Percentiles rank a stretch among this genome's conserved stretches.
Evolutionary conservation across 23 tunicate genomes (phyloP).

Genomic region (Corella eumyota): DNA sequence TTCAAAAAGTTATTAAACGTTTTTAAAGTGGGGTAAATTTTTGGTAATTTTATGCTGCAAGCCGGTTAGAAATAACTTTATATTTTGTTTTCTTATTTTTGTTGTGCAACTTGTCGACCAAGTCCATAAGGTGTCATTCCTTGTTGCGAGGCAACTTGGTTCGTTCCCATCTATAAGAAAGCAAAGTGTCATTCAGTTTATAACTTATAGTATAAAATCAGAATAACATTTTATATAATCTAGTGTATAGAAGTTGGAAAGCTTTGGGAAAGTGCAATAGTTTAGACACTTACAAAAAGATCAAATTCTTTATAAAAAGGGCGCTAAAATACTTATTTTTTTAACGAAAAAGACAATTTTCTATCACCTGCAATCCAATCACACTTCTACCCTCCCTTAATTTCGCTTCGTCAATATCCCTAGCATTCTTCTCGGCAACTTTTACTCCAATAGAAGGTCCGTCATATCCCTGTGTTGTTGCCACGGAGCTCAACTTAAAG

Average conservation of each 20-base stretch:
- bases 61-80: no score
- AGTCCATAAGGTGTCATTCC: slow-evolving; percentile 85
- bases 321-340: no score
- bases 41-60: no score
- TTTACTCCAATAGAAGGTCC: slow-evolving; percentile 47
- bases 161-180: slow-evolving; percentile 95
- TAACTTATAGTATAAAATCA: no score
- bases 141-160: slow-evolving; percentile 61
- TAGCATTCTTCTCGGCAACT: slow-evolving; percentile 25
- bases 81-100: slow-evolving; percentile 18
- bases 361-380: slow-evolving; percentile 66
- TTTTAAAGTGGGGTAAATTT: no score
- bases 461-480: slow-evolving; percentile 10
- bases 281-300: no score
- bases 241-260: no score
- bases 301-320: neutral
- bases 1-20: no score
- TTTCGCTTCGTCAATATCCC: slow-evolving; percentile 33
- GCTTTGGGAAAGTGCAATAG: no score
- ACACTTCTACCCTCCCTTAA: slow-evolving; percentile 38
- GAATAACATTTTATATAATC: no score
- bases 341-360: no score
- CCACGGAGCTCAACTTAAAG: slow-evolving; percentile 12
- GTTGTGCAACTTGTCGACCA: slow-evolving; percentile 47
- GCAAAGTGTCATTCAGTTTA: no score